phyloP scores from a whole-genome alignment of 2,113 vertebrate genomes.

The Rhinoptilus africanus region DNA sequence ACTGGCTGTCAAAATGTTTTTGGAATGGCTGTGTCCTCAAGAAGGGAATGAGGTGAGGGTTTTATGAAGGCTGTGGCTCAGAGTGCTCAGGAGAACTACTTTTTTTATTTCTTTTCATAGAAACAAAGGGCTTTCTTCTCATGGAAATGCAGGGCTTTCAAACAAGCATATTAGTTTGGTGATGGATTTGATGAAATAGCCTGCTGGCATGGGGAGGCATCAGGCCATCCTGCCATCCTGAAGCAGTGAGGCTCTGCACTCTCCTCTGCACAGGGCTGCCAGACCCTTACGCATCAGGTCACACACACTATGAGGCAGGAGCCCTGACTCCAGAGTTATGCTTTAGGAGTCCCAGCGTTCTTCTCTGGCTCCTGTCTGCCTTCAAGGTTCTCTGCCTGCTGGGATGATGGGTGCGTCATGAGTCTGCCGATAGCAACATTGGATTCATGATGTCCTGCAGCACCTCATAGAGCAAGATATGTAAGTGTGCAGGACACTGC shows the following conservation, averaged over 20 bases:
- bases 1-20: background rate
- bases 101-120: background rate
- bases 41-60: background rate
- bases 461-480: background rate
- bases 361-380: background rate
- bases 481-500: background rate
- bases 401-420: background rate
- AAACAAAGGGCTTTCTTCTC: too few relatives aligned
- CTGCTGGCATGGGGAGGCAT: fast-evolving
- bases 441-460: background rate
- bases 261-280: background rate
- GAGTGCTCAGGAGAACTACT: background rate
- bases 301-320: background rate
- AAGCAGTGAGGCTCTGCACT: background rate
- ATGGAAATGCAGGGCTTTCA: background rate
- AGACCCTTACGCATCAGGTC: background rate
- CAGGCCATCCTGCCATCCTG: background rate
- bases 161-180: background rate
- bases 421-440: background rate
- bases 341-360: background rate
- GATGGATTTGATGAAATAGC: background rate
- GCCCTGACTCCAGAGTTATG: background rate
- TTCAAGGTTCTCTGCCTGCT: background rate
- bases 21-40: background rate
- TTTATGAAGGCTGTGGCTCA: background rate